phyloP scores from a whole-genome alignment of 2,888 invertebrate species.

The Eristalis arbustorum region DNA sequence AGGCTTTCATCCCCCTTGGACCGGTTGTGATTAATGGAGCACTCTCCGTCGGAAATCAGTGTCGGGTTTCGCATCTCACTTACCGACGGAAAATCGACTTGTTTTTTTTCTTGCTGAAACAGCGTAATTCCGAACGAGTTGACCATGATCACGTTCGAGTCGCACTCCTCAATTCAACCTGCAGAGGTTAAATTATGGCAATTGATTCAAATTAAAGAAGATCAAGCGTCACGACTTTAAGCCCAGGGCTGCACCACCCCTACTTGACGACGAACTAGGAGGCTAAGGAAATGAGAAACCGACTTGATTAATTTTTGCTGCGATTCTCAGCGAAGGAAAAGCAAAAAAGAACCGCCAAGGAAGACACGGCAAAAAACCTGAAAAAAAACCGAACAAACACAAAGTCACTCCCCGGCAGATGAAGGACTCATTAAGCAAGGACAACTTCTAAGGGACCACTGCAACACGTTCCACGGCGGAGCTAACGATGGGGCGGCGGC shows the following conservation, averaged over 20 bases:
- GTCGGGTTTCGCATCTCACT: background rate
- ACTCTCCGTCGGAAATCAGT: background rate
- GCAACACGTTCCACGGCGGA: background rate
- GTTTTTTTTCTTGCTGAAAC: too few relatives aligned
- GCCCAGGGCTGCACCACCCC: background rate
- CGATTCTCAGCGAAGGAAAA: background rate
- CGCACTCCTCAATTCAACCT: too few relatives aligned
- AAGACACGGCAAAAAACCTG: background rate
- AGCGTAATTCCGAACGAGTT: too few relatives aligned
- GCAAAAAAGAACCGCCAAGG: background rate
- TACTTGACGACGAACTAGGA: background rate
- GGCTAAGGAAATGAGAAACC: background rate
- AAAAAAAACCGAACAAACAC: background rate
- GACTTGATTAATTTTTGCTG: constrained; percentile 12
- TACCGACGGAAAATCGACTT: background rate
- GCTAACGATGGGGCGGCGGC: background rate
- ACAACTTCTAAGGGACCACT: background rate
- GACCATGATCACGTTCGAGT: too few relatives aligned
- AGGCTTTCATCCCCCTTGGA: background rate
- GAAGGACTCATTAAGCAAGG: background rate
- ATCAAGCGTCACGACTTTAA: background rate
- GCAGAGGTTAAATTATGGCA: too few relatives aligned
- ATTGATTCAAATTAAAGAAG: too few relatives aligned
- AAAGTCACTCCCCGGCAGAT: background rate
- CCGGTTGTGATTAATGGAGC: background rate